A percentile compares a stretch with the other conserved stretches of the same genome.
phyloP scores from a whole-genome alignment of 1,140 invertebrate species.

The Sitophilus oryzae region DNA sequence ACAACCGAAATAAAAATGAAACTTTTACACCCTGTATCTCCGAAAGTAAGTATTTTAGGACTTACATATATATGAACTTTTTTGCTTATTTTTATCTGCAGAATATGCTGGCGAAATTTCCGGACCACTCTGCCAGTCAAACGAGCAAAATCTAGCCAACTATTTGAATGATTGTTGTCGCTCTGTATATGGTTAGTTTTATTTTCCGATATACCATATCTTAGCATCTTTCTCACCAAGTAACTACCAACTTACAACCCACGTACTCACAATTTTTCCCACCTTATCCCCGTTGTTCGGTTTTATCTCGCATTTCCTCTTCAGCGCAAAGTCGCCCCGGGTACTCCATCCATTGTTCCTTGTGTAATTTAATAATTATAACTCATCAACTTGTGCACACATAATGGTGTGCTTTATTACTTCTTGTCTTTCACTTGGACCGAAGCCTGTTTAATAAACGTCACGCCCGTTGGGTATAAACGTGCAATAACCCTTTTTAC shows the following conservation, averaged over 20 bases:
- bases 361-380: constrained; percentile 21
- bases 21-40: too few relatives aligned
- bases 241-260: neutral
- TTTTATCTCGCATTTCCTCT: neutral
- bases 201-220: too few relatives aligned
- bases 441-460: constrained; percentile 15
- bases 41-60: too few relatives aligned
- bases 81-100: too few relatives aligned
- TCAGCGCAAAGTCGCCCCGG: neutral
- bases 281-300: neutral
- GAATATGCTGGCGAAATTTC: too few relatives aligned
- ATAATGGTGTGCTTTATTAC: constrained; percentile 21
- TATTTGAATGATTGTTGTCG: too few relatives aligned
- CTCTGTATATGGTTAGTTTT: too few relatives aligned
- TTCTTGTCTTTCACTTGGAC: constrained; percentile 9
- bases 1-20: too few relatives aligned
- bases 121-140: too few relatives aligned
- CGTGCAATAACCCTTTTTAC: neutral
- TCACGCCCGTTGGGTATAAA: neutral
- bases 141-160: too few relatives aligned
- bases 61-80: too few relatives aligned
- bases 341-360: constrained; percentile 15
- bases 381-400: constrained; percentile 17
- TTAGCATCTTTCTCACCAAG: neutral
- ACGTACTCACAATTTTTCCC: too few relatives aligned